Evolutionary conservation across 2,797 vertebrate genomes (phyloP), one percentile per base, ranked within the genome.

Genomic region (Sebastolobus altivelis): DNA sequence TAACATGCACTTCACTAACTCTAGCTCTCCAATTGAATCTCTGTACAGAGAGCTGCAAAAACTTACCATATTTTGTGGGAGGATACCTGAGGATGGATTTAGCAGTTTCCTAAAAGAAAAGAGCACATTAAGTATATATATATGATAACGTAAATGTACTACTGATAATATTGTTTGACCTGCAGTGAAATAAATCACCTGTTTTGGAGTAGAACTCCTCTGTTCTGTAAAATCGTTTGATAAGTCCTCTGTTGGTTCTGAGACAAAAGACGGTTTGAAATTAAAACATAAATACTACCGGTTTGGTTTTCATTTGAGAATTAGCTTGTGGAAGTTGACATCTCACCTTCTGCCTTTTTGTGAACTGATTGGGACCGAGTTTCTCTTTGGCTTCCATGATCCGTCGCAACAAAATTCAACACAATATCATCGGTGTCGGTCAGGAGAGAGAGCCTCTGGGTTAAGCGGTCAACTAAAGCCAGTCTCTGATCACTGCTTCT

Each of bases 361-460:
- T 91, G 86, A 84, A 82, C 43, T 12, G 91, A 84, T 31, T 88
- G 71, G n/a, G 80, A 49, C 16, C 80, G 87, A 72, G 89, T 85
- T 56, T 92, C 90, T 80, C 67, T 91, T 52, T 93, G 77, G 54
- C 79, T 84, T 88, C 90, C 84, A 54, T 84, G 86, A 61, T 88
- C 90, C 29, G 87, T 92, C 0, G 79, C 90, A 54, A 90, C 91
- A 76, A 95, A 92, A 84, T 95, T 97, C 59, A 97, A 86, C 46
- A 95, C 91, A 0, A 94, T 88, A 84, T 97, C 96, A 22, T 96
- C 92, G 3, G 93, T 93, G 4, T 94, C 92, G 4, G 96, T 95
- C 65, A 89, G 73, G 33, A 92, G 62, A 35, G 91, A 90, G 65
- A 91, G 89, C 54, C 88, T 95, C 88, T 90, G 94, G 76, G 93